Percentiles rank a stretch among this genome's conserved stretches.
phyloP scores from a whole-genome alignment of 2,113 vertebrate genomes.

The Tringa solitaria region DNA sequence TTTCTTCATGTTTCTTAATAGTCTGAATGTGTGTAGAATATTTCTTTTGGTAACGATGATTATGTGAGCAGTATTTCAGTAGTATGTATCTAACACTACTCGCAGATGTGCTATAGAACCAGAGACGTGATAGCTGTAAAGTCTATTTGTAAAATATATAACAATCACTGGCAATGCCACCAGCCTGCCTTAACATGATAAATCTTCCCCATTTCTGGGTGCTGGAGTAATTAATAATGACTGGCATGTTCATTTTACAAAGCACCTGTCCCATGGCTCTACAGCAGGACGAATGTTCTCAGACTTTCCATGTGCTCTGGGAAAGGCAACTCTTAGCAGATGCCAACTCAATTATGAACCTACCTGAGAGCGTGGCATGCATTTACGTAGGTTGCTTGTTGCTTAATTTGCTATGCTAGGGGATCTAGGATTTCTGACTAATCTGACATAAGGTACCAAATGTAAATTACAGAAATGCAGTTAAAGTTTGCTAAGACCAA shows the following conservation, averaged over 20 bases:
- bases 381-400: background rate
- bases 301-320: background rate
- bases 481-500: background rate
- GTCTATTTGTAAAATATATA: background rate
- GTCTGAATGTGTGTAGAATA: background rate
- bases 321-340: background rate
- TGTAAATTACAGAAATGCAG: background rate
- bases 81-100: background rate
- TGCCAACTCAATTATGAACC: background rate
- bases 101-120: background rate
- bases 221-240: background rate
- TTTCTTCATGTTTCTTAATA: background rate
- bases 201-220: background rate
- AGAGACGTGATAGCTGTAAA: background rate
- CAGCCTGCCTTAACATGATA: background rate
- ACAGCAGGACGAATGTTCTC: background rate
- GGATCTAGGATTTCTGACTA: background rate
- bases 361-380: accelerated
- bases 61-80: background rate
- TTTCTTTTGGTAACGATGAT: background rate
- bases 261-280: background rate
- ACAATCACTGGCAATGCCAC: background rate
- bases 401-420: background rate
- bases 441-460: background rate
- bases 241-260: background rate